Conservation (phyloP, 1,140 invertebrate genomes). For the Hyles euphorbiae region DNA sequence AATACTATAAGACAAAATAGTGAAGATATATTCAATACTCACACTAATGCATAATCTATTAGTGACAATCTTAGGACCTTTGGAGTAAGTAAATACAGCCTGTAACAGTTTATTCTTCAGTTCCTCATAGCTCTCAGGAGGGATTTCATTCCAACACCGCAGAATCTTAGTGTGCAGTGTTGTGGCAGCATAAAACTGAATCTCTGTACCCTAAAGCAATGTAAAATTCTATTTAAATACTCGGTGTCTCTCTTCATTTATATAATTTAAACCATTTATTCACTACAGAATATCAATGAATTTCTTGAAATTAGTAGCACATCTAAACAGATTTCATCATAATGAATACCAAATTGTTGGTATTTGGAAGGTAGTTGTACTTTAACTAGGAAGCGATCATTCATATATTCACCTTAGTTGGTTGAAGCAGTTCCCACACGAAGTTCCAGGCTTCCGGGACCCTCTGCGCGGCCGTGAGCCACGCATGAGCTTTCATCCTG, state of each 20-base stretch:
- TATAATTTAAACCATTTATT: too few relatives aligned
- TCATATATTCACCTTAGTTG: constrained; percentile 79
- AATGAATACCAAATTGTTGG: too few relatives aligned
- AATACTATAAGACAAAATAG: constrained; percentile 1
- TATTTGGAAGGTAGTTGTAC: background rate
- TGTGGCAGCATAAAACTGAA: constrained; percentile 94
- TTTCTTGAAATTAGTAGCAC: background rate
- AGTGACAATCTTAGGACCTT: constrained; percentile 88
- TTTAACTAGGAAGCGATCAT: background rate
- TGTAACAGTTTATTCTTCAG: constrained; percentile 86
- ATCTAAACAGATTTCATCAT: too few relatives aligned
- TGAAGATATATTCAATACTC: constrained; percentile 56
- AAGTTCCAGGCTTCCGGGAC: constrained; percentile 92
- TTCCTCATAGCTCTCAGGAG: constrained; percentile 83
- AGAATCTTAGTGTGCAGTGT: constrained; percentile 91
- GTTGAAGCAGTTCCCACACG: constrained; percentile 89
- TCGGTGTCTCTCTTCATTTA: too few relatives aligned
- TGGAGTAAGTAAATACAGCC: constrained; percentile 83
- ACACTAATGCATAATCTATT: constrained; percentile 92
- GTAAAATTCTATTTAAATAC: too few relatives aligned
- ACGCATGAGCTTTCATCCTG: constrained; percentile 87
- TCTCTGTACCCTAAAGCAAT: constrained; percentile 83
- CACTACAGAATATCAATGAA: background rate
- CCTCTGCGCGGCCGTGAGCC: constrained; percentile 87
- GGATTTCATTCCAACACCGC: constrained; percentile 90